Evolutionary conservation across 2,113 vertebrate species (phyloP).

Genomic region (Harpagus bidentatus): DNA sequence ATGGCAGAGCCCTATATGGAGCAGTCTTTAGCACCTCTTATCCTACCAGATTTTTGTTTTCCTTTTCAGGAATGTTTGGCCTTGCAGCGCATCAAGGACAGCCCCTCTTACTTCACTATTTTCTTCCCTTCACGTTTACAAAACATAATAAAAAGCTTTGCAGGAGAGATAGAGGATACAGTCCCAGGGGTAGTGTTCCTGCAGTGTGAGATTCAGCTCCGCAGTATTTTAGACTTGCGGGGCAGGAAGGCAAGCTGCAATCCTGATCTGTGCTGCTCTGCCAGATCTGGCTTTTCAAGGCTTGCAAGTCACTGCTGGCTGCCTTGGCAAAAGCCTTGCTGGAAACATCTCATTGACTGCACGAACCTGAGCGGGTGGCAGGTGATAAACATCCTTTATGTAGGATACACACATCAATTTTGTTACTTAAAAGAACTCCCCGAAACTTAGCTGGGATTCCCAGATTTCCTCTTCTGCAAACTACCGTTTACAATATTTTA

Average conservation of each 20-base stretch:
- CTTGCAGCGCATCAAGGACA: constrained; percentile 42
- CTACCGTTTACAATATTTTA: not conserved
- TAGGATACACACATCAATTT: not conserved
- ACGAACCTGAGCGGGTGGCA: not conserved
- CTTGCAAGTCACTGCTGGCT: not conserved
- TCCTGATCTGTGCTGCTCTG: not conserved
- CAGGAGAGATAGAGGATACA: not conserved
- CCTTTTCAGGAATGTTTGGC: constrained; percentile 39
- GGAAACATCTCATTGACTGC: not conserved
- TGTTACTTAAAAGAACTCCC: not conserved
- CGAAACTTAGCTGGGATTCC: not conserved
- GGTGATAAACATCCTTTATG: not conserved
- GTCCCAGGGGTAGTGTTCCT: not conserved
- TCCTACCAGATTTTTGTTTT: constrained; percentile 46
- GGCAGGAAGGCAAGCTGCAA: not conserved
- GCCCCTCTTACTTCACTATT: constrained; percentile 36
- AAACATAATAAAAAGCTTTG: constrained; percentile 51
- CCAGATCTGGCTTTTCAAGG: not conserved
- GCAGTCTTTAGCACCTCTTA: constrained; percentile 19
- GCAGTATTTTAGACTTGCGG: not conserved
- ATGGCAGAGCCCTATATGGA: not conserved
- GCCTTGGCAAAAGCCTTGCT: not conserved
- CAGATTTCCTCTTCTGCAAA: not conserved
- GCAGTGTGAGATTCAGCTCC: not conserved
- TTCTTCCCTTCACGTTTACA: constrained; percentile 23